Base-by-base conservation (phyloP, 2,797 vertebrate species). In the Chaetophractus vellerosus region DNA sequence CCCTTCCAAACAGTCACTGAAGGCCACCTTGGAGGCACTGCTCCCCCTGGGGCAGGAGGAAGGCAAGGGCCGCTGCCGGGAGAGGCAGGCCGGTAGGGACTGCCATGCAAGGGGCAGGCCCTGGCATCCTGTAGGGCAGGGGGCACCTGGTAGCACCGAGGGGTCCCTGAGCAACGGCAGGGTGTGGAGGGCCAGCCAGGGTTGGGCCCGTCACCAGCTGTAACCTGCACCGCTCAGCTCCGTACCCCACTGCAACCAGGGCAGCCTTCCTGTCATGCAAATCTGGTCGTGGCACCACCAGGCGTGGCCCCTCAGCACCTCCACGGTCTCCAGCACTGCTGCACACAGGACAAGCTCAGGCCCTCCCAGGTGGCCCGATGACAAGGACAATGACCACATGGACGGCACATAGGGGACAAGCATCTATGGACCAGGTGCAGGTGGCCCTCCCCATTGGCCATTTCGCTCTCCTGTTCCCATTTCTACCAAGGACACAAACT, bases 381-480 rank as follows among this genome's bases (percentile, higher is more conserved):
- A 36, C 14, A 10, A 4, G 2, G 19, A 16, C 0, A 1, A 84
- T 0, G 0, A 52, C 41, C 0, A 3, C 2, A 2, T 61, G n/a
- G 23, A 38, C 24, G 50, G 57, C 48, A 55, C 36, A 75, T 21
- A 26, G 21, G 57, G 10, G 7, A 26, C 14, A 21, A 41, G 52
- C 4, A 6, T n/a, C 71, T 26, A 57, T 1, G 74, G 57, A 36
- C 26, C 45, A 55, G 23, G 36, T 26, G 19, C 5, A 4, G 26
- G 19, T 0, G 6, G 24, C 36, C 82, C 11, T 52, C 10, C 31
- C 68, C n/a, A 55, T 36, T 16, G 36, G 16, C 57, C 26, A 41
- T 33, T 63, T 61, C 84, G 81, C 90, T 52, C 31, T 45, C 76
- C 72, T 31, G n/a, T 23, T 66, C 71, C 9, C 38, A 23, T 48